Evolutionary conservation across 2,888 invertebrate species (phyloP), one percentile per base, ranked within the genome.

Genomic region (Ptychoptera contaminata): DNA sequence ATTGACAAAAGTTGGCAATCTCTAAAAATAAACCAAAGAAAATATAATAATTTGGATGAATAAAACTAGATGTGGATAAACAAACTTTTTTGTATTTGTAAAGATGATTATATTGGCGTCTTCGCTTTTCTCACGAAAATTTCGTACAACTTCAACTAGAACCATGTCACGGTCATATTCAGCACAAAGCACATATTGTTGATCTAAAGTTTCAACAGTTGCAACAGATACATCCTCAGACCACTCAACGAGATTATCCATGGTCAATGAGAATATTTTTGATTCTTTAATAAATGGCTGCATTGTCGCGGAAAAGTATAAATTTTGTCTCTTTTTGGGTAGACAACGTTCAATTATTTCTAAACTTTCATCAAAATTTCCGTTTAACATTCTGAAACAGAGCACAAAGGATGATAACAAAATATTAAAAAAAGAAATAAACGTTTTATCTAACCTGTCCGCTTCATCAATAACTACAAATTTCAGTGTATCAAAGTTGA

Each of bases 391-490:
- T 50, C 76, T 30, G 70, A 58, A 34, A n/a, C n/a, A n/a, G n/a
- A n/a, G n/a, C n/a, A n/a, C n/a, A n/a, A n/a, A 42, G 15, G 30
- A 36, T 12, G 23, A 37, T 56, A 36, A 82, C 63, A 51, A 83
- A 71, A 65, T 90, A n/a, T n/a, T n/a, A n/a, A n/a, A n/a, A n/a
- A n/a, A n/a, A n/a, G n/a, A 2, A 12, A 40, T 39, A 16, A 11
- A 30, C 86, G 86, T 30, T 76, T 73, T 49, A 83, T 84, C 68
- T 12, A 71, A 56, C 52, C 72, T 75, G 60, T 99, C 98, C 31
- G 97, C 98, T 69, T 99, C 98, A 67, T 99, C 98, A 43, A 98
- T 63, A 0, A 98, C 93, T 53, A 97, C 67, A 68, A 82, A 90
- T 56, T 83, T 79, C 1, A 92, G 74, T 54, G 76, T 80, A 53